phyloP scores from a whole-genome alignment of 2,797 vertebrate genomes.

The Hylomyscus alleni region DNA sequence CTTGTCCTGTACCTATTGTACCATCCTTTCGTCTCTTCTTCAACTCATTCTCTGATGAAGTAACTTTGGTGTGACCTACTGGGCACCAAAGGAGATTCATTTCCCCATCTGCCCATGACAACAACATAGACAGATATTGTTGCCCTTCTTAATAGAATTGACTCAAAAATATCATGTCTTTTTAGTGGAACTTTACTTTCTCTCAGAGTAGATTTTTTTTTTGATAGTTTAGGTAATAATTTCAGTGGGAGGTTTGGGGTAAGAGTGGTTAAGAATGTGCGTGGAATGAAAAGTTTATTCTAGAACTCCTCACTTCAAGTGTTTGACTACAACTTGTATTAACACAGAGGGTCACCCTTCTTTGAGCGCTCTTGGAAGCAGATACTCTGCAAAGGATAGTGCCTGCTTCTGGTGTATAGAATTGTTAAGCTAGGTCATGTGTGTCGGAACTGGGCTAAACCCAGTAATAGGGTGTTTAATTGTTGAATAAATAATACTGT shows the following conservation, averaged over 20 bases:
- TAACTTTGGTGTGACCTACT: not conserved
- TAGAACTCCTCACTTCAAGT: not conserved
- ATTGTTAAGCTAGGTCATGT: not conserved
- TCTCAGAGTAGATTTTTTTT: not conserved
- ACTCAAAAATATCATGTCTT: not conserved
- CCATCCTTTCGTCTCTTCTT: not conserved
- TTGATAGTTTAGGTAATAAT: not conserved
- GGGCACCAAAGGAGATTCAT: not conserved
- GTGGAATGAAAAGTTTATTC: not conserved
- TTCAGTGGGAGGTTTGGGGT: not conserved
- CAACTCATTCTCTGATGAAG: not conserved
- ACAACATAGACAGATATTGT: too few relatives aligned
- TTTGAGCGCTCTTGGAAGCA: not conserved
- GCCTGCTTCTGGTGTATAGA: not conserved
- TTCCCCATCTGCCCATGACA: not conserved
- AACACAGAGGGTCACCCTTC: not conserved
- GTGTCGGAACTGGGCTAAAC: not conserved
- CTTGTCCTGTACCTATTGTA: not conserved
- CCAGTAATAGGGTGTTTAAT: not conserved
- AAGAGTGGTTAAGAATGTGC: not conserved
- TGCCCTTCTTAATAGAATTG: not conserved
- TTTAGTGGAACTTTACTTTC: not conserved
- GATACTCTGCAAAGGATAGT: not conserved
- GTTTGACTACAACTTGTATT: not conserved
- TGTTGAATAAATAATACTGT: conserved; percentile 27